These are phyloP conservation scores for Zoanthus solanderi DNA, from an alignment of 92 coral and sea anemone genomes.

Conservation along the genomic window DNA sequence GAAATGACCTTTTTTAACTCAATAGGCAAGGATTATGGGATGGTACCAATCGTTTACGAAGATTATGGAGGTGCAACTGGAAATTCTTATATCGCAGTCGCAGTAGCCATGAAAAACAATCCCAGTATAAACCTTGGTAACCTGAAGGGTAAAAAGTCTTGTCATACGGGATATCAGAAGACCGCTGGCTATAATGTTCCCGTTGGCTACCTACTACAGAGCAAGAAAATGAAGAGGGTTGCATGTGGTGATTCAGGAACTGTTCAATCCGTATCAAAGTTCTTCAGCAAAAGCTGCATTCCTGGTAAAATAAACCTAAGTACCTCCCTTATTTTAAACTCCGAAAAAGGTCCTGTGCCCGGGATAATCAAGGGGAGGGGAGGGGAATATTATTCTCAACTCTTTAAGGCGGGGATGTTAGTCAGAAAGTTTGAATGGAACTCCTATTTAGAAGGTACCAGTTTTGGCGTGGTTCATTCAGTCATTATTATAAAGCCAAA, in stretches of 20 bases:
- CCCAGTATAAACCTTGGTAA: slow-evolving; percentile 33
- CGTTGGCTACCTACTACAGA: slow-evolving; percentile 70
- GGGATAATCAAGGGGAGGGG: no score
- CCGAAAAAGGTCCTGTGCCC: no score
- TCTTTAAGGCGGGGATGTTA: no score
- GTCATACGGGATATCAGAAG: slow-evolving; percentile 83
- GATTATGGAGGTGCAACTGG: slow-evolving; percentile 4
- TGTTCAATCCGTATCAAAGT: slow-evolving; percentile 61
- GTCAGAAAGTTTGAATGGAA: no score
- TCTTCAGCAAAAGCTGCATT: slow-evolving; percentile 79
- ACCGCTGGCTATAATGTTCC: slow-evolving; percentile 87
- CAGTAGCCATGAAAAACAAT: slow-evolving; percentile 70
- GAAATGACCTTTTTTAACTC: background rate
- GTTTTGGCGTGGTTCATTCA: no score
- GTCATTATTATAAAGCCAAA: no score
- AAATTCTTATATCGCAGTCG: slow-evolving; percentile 74
- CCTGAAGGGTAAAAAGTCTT: slow-evolving; percentile 74
- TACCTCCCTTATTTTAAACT: no score
- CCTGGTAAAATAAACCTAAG: slow-evolving; percentile 65
- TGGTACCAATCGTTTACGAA: slow-evolving; percentile 23
- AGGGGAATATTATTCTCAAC: no score
- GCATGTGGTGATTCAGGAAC: slow-evolving; percentile 37
- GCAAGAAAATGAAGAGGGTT: background rate
- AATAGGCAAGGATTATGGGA: background rate
- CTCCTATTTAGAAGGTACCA: no score